Conservation (phyloP, 2,797 vertebrate species). For the Poliocrania exsul region DNA sequence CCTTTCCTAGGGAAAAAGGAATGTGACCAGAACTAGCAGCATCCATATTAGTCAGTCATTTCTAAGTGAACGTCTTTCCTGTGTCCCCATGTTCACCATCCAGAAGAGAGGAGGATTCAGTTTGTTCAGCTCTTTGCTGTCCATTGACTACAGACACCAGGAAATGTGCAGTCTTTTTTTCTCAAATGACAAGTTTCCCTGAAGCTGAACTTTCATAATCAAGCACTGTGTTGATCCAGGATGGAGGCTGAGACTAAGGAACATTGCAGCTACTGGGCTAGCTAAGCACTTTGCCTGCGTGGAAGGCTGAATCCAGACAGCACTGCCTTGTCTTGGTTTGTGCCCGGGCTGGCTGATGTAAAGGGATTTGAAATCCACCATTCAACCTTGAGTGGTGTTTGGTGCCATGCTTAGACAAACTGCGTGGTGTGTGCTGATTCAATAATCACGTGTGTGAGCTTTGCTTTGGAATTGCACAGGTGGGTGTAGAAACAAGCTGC, state of each 20-base stretch:
- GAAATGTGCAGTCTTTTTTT: background rate
- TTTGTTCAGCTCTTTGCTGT: background rate
- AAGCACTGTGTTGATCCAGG: background rate
- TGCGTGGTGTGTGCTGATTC: background rate
- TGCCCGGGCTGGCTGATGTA: background rate
- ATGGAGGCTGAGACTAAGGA: background rate
- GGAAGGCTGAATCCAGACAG: background rate
- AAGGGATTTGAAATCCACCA: background rate
- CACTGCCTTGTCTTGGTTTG: background rate
- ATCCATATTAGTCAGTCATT: background rate
- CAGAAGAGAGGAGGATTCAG: background rate
- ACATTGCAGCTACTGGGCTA: background rate
- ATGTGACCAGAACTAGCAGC: background rate
- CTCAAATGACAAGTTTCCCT: background rate
- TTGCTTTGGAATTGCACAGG: background rate
- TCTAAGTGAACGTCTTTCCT: background rate
- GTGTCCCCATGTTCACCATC: rapidly evolving
- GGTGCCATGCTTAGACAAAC: background rate
- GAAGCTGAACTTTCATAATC: background rate
- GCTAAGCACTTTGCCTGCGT: background rate
- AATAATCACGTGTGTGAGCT: background rate
- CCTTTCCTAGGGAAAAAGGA: background rate
- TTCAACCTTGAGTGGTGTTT: background rate
- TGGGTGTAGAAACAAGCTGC: background rate
- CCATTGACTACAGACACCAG: background rate